These are phyloP conservation scores for Varecia variegata DNA, from an alignment of 2,797 vertebrate genomes.

Conservation along the genomic window DNA sequence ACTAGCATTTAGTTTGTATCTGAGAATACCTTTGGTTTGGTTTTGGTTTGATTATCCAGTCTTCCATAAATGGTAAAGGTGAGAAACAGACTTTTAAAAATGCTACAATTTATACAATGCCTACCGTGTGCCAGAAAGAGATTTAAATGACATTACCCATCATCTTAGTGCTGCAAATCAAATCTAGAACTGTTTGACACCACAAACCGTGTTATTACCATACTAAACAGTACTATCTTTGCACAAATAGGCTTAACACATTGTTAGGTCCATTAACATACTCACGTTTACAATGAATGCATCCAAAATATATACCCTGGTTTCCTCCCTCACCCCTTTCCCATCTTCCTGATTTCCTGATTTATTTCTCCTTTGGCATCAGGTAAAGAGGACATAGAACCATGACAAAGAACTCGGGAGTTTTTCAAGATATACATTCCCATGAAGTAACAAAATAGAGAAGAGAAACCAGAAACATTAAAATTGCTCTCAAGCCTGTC, in stretches of 20 bases:
- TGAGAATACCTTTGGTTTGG: not conserved
- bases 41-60: not conserved
- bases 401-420: not conserved
- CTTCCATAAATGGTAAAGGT: not conserved
- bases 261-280: not conserved
- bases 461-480: not conserved
- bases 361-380: not conserved
- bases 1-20: not conserved
- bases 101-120: not conserved
- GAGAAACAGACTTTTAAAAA: not conserved
- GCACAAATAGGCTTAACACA: not conserved
- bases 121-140: not conserved
- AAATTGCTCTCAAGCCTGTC: not conserved
- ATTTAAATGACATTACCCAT: not conserved
- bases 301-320: not conserved
- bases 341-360: not conserved
- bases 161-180: not conserved
- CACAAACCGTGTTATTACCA: not conserved
- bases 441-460: not conserved
- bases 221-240: not conserved
- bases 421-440: not conserved
- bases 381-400: not conserved
- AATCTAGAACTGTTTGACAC: not conserved
- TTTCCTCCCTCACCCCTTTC: not conserved
- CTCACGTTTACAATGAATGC: not conserved